Percentiles rank a stretch among this genome's conserved stretches.
Evolutionary conservation across 2,113 vertebrate species (phyloP).

Genomic region (Thinocorus orbignyianus): DNA sequence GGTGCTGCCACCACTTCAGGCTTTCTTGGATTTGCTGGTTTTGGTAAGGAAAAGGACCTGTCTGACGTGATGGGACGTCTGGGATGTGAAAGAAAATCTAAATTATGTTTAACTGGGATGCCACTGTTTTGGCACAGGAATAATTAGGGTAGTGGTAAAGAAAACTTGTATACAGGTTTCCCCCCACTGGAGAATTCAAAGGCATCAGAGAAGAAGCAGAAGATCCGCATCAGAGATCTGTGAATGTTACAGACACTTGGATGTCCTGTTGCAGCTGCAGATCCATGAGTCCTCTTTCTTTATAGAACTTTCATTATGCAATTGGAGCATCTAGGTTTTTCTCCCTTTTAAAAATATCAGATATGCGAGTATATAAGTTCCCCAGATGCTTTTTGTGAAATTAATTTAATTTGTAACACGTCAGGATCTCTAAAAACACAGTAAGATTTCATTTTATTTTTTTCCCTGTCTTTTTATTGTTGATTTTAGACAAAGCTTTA

Average conservation of each 20-base stretch:
- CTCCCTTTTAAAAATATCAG: not conserved
- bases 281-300: not conserved
- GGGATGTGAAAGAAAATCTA: not conserved
- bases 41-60: not conserved
- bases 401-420: not conserved
- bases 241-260: not conserved
- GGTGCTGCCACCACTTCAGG: not conserved
- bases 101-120: not conserved
- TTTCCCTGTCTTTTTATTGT: not conserved
- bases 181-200: not conserved
- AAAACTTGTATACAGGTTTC: not conserved
- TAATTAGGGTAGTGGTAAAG: not conserved
- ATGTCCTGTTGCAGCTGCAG: not conserved
- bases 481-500: not conserved
- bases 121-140: not conserved
- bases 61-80: not conserved
- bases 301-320: not conserved
- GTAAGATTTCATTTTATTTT: not conserved
- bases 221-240: rapidly evolving
- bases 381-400: not conserved
- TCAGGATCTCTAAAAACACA: not conserved
- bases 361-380: rapidly evolving
- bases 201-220: not conserved
- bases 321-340: rapidly evolving
- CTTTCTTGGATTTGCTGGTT: not conserved